These are phyloP conservation scores for Caenorhabditis macrosperma DNA, from an alignment of 2,888 invertebrate genomes.

Conservation along the genomic window DNA sequence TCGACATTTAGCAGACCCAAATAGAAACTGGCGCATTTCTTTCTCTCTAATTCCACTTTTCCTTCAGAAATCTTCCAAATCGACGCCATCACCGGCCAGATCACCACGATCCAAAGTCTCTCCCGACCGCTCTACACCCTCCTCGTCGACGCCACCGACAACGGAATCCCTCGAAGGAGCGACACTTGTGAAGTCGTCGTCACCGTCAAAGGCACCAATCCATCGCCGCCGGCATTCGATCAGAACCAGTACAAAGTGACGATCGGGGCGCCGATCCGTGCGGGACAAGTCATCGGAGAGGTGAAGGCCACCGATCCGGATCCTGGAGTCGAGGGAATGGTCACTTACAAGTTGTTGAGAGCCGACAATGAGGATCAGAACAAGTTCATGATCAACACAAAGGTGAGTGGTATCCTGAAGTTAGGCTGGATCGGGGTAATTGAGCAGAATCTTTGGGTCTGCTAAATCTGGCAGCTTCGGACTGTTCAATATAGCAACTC, in stretches of 20 bases:
- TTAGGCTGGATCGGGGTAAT: too few species aligned
- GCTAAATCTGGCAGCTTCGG: too few species aligned
- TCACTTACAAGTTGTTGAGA: conserved; percentile 49
- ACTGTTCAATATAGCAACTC: too few species aligned
- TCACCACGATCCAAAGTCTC: conserved; percentile 51
- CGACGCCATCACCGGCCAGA: conserved; percentile 54
- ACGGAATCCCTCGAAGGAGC: conserved; percentile 59
- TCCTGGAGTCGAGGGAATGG: conserved; percentile 71
- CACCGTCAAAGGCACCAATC: conserved; percentile 71
- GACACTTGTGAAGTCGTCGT: conserved; percentile 64
- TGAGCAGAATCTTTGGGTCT: too few species aligned
- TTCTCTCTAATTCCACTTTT: neutral
- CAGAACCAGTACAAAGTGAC: conserved; percentile 70
- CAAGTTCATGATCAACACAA: conserved; percentile 58
- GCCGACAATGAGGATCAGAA: conserved; percentile 54
- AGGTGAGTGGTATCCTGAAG: too few species aligned
- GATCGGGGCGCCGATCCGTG: conserved; percentile 65
- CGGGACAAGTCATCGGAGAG: conserved; percentile 66
- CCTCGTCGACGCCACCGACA: conserved; percentile 63
- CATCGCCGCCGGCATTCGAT: conserved; percentile 75
- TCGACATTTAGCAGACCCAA: too few species aligned
- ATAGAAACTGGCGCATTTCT: too few species aligned
- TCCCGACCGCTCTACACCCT: conserved; percentile 60
- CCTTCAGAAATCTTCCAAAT: conserved; percentile 59
- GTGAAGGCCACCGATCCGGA: conserved; percentile 76